phyloP scores from a whole-genome alignment of 1,140 invertebrate species.

The Artemia franciscana region DNA sequence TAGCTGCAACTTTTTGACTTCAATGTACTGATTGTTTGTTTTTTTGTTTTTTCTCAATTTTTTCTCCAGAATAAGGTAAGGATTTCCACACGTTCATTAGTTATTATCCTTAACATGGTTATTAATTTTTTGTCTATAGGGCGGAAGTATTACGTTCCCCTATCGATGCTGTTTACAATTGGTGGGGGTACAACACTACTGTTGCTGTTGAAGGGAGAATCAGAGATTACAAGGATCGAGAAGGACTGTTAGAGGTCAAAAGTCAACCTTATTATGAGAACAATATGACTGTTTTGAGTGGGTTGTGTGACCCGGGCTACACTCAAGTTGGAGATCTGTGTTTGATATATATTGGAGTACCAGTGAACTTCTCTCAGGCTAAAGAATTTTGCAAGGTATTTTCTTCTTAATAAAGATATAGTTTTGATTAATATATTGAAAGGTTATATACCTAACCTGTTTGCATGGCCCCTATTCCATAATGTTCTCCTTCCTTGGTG shows the following conservation, averaged over 20 bases:
- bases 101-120: neutral
- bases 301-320: conserved; percentile 91
- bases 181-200: conserved; percentile 84
- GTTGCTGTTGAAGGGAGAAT: conserved; percentile 73
- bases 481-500: neutral
- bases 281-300: conserved; percentile 53
- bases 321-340: conserved; percentile 68
- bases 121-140: conserved; percentile 18
- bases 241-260: conserved; percentile 57
- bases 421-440: neutral
- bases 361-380: conserved; percentile 73
- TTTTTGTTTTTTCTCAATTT: neutral
- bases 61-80: neutral
- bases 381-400: conserved; percentile 58
- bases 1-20: neutral
- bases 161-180: conserved; percentile 80
- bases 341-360: conserved; percentile 83
- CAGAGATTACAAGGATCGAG: conserved; percentile 59
- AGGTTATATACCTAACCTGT: neutral
- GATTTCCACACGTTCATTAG: neutral
- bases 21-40: neutral
- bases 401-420: neutral
- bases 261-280: conserved; percentile 66
- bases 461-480: neutral
- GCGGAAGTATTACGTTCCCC: conserved; percentile 54